A percentile compares a stretch with the other conserved stretches of the same genome.
These are phyloP conservation scores for Troides helena DNA, from an alignment of 2,888 invertebrate species.

Conservation along the genomic window DNA sequence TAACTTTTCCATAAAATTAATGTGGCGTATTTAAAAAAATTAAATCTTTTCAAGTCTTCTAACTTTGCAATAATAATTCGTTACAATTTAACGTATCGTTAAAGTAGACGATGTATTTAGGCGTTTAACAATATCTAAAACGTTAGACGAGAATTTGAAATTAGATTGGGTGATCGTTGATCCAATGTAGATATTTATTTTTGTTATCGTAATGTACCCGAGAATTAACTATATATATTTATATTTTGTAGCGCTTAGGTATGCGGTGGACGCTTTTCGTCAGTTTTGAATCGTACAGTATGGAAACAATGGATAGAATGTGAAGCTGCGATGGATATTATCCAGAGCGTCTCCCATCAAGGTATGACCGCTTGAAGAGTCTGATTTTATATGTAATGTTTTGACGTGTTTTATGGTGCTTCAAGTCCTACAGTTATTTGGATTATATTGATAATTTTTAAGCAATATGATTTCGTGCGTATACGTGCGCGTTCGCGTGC, in stretches of 20 bases:
- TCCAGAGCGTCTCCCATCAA: conserved; percentile 7
- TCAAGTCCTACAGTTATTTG: conserved; percentile 54
- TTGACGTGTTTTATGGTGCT: conserved; percentile 61
- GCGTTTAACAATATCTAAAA: conserved; percentile 52
- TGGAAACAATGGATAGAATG: not conserved
- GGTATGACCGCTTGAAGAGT: conserved; percentile 27
- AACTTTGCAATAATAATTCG: conserved; percentile 17
- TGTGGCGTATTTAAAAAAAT: conserved; percentile 36
- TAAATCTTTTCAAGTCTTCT: conserved; percentile 30
- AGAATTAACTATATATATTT: conserved; percentile 64
- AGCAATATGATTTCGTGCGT: conserved; percentile 4
- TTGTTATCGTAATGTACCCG: conserved; percentile 77
- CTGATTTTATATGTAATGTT: conserved; percentile 42
- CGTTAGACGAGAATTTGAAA: conserved; percentile 67
- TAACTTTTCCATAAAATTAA: conserved; percentile 48
- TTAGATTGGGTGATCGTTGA: conserved; percentile 74
- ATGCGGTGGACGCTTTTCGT: not conserved
- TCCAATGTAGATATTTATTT: conserved; percentile 80
- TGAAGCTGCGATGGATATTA: conserved; percentile 1
- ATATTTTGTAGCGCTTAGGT: conserved; percentile 21
- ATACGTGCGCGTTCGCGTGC: conserved; percentile 2
- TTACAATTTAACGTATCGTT: not conserved
- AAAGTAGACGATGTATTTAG: conserved; percentile 58
- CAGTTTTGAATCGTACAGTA: conserved; percentile 22
- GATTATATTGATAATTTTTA: conserved; percentile 45